Conservation (phyloP, 2,888 invertebrate species). For the Tromatobia lineatoria region DNA sequence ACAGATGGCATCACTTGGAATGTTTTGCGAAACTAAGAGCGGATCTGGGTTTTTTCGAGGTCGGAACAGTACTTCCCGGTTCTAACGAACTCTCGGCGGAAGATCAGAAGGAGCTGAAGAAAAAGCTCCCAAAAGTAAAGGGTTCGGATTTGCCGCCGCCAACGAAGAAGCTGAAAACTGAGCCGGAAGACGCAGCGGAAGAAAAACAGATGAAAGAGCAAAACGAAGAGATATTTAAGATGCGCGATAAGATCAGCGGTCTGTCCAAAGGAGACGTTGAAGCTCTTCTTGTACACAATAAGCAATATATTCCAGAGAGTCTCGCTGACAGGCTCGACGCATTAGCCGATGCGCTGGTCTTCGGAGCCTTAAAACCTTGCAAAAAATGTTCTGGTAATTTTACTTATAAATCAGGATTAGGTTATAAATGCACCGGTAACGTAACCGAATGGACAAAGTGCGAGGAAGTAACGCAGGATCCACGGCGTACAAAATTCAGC, state of each 20-base stretch:
- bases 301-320: slow-evolving; percentile 90
- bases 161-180: slow-evolving; percentile 90
- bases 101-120: slow-evolving; percentile 89
- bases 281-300: slow-evolving; percentile 90
- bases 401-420: slow-evolving; percentile 89
- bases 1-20: slow-evolving; percentile 96
- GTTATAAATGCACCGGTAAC: slow-evolving; percentile 95
- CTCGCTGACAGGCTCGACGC: slow-evolving; percentile 91
- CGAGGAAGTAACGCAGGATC: slow-evolving; percentile 89
- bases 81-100: slow-evolving; percentile 90
- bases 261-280: slow-evolving; percentile 89
- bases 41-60: slow-evolving; percentile 91
- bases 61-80: slow-evolving; percentile 92
- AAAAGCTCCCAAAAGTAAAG: slow-evolving; percentile 87
- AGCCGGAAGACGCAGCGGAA: slow-evolving; percentile 87
- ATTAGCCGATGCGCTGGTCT: slow-evolving; percentile 94
- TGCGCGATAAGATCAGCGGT: slow-evolving; percentile 88
- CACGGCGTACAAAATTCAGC: slow-evolving; percentile 90
- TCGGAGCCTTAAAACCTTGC: slow-evolving; percentile 94
- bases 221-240: slow-evolving; percentile 89
- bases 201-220: slow-evolving; percentile 90
- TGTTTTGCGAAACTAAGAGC: slow-evolving; percentile 93
- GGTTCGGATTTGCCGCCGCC: slow-evolving; percentile 87
- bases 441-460: slow-evolving; percentile 97
- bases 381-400: slow-evolving; percentile 92